phyloP scores from a whole-genome alignment of 2,888 invertebrate species.

The Cheiracanthium punctorium region DNA sequence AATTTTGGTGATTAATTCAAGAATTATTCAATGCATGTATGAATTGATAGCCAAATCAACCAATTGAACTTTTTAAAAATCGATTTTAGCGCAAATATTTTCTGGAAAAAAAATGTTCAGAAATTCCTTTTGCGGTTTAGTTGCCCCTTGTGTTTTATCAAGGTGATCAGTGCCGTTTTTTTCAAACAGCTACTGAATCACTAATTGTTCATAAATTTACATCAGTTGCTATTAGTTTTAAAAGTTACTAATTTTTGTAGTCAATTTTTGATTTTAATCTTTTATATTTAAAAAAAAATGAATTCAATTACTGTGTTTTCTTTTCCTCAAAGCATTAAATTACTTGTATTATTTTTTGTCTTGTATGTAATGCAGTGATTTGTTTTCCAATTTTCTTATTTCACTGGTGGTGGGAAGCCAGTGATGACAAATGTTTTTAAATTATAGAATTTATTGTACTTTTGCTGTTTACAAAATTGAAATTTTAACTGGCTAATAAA shows the following conservation, averaged over 20 bases:
- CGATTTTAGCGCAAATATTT: conserved; percentile 23
- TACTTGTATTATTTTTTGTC: conserved; percentile 20
- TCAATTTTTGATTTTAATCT: conserved; percentile 45
- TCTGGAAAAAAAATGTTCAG: conserved; percentile 35
- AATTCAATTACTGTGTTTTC: not conserved
- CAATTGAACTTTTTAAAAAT: not conserved
- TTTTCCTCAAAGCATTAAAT: conserved; percentile 24
- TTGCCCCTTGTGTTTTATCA: conserved; percentile 25
- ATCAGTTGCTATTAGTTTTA: conserved; percentile 38
- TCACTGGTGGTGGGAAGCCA: conserved; percentile 58
- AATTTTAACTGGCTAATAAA: conserved; percentile 23
- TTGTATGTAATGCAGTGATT: conserved; percentile 19
- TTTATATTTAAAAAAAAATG: conserved; percentile 23
- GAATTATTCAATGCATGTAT: not conserved
- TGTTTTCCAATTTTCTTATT: conserved; percentile 33
- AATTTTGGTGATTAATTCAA: not conserved
- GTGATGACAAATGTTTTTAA: conserved; percentile 12
- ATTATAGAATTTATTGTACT: not conserved
- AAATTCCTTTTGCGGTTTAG: conserved; percentile 40
- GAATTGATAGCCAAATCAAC: too few relatives aligned
- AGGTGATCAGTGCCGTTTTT: conserved; percentile 23
- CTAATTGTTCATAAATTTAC: conserved; percentile 25
- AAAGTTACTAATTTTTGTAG: conserved; percentile 17
- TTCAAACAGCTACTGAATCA: conserved; percentile 39
- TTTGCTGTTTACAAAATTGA: conserved; percentile 1